Evolutionary conservation across 92 coral and sea anemone species (phyloP).

Genomic region (Porites cylindrica): DNA sequence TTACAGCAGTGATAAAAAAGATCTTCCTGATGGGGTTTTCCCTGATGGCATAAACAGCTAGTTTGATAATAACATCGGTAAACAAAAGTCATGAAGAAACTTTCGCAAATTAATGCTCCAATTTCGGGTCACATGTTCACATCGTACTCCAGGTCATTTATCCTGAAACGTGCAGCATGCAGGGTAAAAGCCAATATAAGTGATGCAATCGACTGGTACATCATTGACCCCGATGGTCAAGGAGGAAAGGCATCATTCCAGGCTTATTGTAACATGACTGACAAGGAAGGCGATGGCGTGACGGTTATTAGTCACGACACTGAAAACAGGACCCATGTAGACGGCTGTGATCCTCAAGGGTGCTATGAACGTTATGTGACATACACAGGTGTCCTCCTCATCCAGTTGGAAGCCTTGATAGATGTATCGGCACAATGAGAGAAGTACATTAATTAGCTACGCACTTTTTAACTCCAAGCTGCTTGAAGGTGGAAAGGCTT

Average conservation of each 20-base stretch:
- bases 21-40: not conserved
- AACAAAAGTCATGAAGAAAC: not conserved
- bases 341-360: not conserved
- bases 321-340: slow-evolving; percentile 14
- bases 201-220: slow-evolving; percentile 2
- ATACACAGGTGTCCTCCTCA: not conserved
- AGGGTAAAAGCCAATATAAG: not conserved
- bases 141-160: not conserved
- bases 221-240: slow-evolving; percentile 15
- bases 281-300: slow-evolving; percentile 28
- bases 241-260: slow-evolving; percentile 10
- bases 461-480: not conserved
- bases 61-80: not conserved
- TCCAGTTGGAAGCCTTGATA: not conserved
- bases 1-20: not conserved
- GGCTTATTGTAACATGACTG: slow-evolving; percentile 36
- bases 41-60: not conserved
- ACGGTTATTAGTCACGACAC: slow-evolving; percentile 38
- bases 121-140: too few relatives aligned
- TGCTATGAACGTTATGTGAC: not conserved
- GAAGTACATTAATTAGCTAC: slow-evolving; percentile 21
- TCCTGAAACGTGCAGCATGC: slow-evolving; percentile 18
- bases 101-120: not conserved
- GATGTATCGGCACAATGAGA: not conserved
- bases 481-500: not conserved